Evolutionary conservation across 92 coral and sea anemone species (phyloP).

Genomic region (Ricordea florida): DNA sequence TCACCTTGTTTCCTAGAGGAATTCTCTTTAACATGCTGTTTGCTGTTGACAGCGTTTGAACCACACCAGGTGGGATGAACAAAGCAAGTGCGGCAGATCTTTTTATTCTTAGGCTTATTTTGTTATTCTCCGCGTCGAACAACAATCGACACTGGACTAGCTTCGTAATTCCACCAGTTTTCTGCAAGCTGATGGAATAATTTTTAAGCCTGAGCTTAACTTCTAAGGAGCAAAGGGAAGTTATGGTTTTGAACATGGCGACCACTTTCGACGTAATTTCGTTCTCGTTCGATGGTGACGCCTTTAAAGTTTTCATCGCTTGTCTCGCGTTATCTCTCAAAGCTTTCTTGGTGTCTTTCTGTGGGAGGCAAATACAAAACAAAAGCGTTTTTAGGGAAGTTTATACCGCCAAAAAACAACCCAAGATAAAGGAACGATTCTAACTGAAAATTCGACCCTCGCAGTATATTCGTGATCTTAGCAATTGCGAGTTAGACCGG

Average conservation of each 20-base stretch:
- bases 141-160: slow-evolving; percentile 3
- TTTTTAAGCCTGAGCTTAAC: background rate
- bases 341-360: background rate
- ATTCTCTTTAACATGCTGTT: background rate
- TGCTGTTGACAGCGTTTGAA: background rate
- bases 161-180: background rate
- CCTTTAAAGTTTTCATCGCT: background rate
- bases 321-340: background rate
- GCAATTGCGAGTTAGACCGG: too few relatives aligned
- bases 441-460: too few relatives aligned
- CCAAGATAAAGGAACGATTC: too few relatives aligned
- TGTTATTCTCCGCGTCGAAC: slow-evolving; percentile 1
- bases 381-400: too few relatives aligned
- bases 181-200: slow-evolving; percentile 1
- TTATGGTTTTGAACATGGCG: background rate
- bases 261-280: background rate
- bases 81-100: background rate
- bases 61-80: slow-evolving; percentile 6
- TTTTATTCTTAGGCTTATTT: slow-evolving; percentile 1
- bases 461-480: too few relatives aligned
- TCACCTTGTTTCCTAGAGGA: background rate
- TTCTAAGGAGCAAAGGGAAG: slow-evolving; percentile 11
- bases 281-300: background rate
- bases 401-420: too few relatives aligned
- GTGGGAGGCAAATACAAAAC: background rate